A percentile compares a stretch with the other conserved stretches of the same genome.
Evolutionary conservation across 1,140 invertebrate genomes (phyloP).

Genomic region (Neotoxoptera formosana): DNA sequence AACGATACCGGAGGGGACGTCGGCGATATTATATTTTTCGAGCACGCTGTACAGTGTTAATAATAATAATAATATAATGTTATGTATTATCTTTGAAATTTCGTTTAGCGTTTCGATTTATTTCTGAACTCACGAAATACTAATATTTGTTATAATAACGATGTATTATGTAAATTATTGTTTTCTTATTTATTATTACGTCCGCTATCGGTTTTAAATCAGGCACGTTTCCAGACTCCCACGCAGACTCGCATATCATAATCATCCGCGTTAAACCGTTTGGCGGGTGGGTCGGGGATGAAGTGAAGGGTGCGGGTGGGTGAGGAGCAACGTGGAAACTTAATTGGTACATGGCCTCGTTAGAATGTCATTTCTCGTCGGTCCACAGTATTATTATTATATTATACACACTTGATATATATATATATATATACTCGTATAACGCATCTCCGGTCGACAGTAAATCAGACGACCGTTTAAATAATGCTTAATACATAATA

Average conservation of each 20-base stretch:
- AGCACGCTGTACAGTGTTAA: not conserved
- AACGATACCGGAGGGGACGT: not conserved
- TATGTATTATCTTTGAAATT: not conserved
- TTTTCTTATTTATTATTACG: constrained; percentile 6
- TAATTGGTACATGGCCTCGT: not conserved
- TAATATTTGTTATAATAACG: constrained; percentile 12
- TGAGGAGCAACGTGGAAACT: not conserved
- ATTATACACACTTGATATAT: not conserved
- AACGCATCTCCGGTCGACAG: not conserved
- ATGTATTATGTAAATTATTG: constrained; percentile 7
- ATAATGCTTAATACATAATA: not conserved
- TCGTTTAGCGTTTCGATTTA: not conserved
- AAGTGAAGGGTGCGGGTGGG: too few species aligned
- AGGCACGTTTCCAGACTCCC: not conserved
- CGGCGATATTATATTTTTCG: not conserved
- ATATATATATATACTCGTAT: not conserved
- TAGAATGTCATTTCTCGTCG: not conserved
- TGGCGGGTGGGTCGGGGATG: not conserved
- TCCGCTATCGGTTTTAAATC: not conserved
- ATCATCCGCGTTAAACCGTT: not conserved
- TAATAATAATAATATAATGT: too few species aligned
- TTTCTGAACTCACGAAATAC: constrained; percentile 5
- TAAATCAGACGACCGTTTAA: not conserved
- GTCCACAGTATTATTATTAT: not conserved
- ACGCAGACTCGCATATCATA: constrained; percentile 6